Base-by-base conservation (phyloP, 2,888 invertebrate species). In the Operophtera brumata region DNA sequence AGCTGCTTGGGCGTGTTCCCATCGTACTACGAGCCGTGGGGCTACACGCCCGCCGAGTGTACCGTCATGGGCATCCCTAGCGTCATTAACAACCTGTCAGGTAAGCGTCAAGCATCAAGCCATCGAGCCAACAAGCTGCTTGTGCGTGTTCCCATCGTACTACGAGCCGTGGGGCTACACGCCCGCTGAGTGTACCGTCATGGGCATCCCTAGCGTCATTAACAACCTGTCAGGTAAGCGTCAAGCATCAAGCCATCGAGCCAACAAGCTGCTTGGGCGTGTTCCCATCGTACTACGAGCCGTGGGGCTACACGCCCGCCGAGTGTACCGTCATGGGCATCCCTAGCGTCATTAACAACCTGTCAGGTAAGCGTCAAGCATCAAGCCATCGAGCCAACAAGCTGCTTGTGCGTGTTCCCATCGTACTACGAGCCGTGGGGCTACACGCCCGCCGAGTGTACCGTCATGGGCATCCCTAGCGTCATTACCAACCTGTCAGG, bases 311-410 rank as follows among this genome's bases (percentile, higher is more conserved):
- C 83, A 99, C 99, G 0, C 99, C 99, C 0, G 99, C 99, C 0
- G 99, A 99, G 82, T 99, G 99, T 74, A 99, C 99, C 0, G 99
- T 99, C n/a, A 99, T 99, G 99, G 99, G 99, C 0, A 99, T 99
- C 69, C 99, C 99, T 0, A 98, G 97, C 72, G 93, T 99, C 64
- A 98, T 99, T 0, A 99, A 99, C 8, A 99, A 99, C 81, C 89
- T 99, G 4, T 99, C 99, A 41, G 97, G 93, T 93, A 61, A 77
- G 70, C n/a, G n/a, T n/a, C n/a, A n/a, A n/a, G n/a, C n/a, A n/a
- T n/a, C n/a, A n/a, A n/a, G n/a, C n/a, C n/a, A n/a, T n/a, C n/a
- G n/a, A n/a, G n/a, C n/a, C n/a, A n/a, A n/a, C n/a, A n/a, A n/a
- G n/a, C 86, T n/a, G n/a, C n/a, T 91, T 99, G 67, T 99, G 99